Conservation (phyloP, 2,113 vertebrate species). For the Brachionichthys hirsutus region DNA sequence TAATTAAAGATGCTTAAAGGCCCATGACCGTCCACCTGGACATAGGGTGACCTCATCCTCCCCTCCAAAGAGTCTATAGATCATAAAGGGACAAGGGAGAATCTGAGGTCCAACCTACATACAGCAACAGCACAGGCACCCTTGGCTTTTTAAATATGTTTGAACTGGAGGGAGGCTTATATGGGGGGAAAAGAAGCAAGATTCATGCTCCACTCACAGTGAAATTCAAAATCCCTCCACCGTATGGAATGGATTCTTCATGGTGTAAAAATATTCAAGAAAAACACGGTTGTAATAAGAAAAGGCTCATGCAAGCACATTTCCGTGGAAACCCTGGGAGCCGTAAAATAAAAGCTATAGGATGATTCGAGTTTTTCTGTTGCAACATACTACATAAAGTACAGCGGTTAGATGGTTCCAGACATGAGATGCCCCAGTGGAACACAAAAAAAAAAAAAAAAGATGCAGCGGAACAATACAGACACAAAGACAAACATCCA, state of each 20-base stretch:
- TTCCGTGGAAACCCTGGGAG: slow-evolving; percentile 33
- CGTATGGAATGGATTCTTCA: slow-evolving; percentile 54
- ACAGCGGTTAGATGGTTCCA: slow-evolving; percentile 19
- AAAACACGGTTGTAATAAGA: slow-evolving; percentile 33
- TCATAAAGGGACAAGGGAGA: slow-evolving; percentile 4
- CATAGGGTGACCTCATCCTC: slow-evolving; percentile 55
- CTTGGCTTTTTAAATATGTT: too few species aligned
- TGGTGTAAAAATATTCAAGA: slow-evolving; percentile 31
- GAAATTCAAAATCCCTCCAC: slow-evolving; percentile 37
- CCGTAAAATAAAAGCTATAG: slow-evolving; percentile 39
- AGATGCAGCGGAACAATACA: neutral
- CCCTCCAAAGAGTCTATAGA: slow-evolving; percentile 9
- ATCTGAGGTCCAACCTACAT: neutral
- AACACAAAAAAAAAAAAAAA: neutral
- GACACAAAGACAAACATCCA: neutral
- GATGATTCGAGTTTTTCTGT: slow-evolving; percentile 19
- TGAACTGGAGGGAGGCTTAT: neutral
- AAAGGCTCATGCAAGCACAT: slow-evolving; percentile 17
- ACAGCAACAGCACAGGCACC: neutral
- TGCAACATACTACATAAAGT: slow-evolving; percentile 3
- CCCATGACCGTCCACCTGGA: slow-evolving; percentile 45
- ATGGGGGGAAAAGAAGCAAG: slow-evolving; percentile 37
- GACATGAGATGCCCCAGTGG: slow-evolving; percentile 1
- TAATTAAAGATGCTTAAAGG: slow-evolving; percentile 57
- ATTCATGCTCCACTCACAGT: slow-evolving; percentile 47